Base-by-base conservation (phyloP, 2,888 invertebrate species). In the Sepioteuthis lessoniana region DNA sequence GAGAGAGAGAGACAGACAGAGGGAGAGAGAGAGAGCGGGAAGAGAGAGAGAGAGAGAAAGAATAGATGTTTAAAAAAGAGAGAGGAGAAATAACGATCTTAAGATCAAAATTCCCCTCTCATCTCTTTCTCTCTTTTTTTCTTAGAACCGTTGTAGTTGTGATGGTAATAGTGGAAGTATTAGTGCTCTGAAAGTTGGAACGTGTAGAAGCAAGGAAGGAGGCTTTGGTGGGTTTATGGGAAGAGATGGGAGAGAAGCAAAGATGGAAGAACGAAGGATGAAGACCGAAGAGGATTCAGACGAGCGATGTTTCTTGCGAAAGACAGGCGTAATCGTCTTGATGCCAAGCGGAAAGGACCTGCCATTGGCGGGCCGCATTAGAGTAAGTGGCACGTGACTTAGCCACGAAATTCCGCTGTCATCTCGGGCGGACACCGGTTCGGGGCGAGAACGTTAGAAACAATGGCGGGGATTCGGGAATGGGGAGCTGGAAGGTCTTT, bases 121-220 rank as follows among this genome's bases (percentile, higher is more conserved):
- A 42, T 42, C 42, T 42, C 42, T 7, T 42, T 42, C 42, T 42
- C 42, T 42, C 42, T 42, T 42, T 42, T 7, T 42, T 42, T 42
- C 42, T 42, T 42, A 3, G 3, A 42, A 42, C 42, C 4, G 42
- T 5, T 5, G 42, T n/a, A 13, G 16, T 76, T 0, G 76, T 76
- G 13, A n/a, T 76, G n/a, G 76, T 76, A 76, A n/a, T 35, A n/a
- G 76, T 76, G 76, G 76, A 35, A 76, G 76, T 76, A 76, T 76
- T 76, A 76, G 76, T 76, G 76, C n/a, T 76, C 21, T 76, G n/a
- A 76, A n/a, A 76, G n/a, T 76, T 35, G n/a, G 76, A 76, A 76
- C 76, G 76, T 76, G 76, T n/a, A 76, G 76, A 76, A 76, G 76
- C 76, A 76, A n/a, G 76, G 76, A n/a, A n/a, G 76, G 76, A 76